Evolutionary conservation across 64 coral and sea anemone genomes (phyloP), one percentile per base, ranked within the genome.

Genomic region (Acropora tenuis): DNA sequence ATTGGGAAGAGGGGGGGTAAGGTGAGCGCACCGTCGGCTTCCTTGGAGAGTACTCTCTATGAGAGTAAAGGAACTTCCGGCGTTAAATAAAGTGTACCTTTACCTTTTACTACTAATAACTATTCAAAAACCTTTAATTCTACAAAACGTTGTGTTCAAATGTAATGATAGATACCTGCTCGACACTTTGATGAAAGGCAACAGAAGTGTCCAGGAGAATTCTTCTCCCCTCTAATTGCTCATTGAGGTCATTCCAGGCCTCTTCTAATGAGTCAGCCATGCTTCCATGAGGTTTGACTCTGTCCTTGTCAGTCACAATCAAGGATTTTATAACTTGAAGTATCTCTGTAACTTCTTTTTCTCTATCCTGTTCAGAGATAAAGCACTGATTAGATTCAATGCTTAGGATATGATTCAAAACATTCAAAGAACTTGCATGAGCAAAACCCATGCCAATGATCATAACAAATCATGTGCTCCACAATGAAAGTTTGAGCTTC

Each of bases 241-340:
- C 66, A 75, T 92, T 93, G 47, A 99, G 83, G 61, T 95, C 97
- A 86, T 93, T 99, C 97, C 97, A 99, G 4, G 94, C 94, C 75
- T 96, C 97, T 76, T 96, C 94, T 53, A 99, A 63, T 6, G 94
- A 96, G 47, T 89, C 97, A 76, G 94, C 94, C 97, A 99, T 99
- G 42, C 80, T 84, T 77, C 80, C 74, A 69, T 83, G 46, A 15
- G 90, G 50, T 66, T 46, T 72, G 0, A 1, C 7, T 71, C 43
- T 16, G 12, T 84, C 41, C 8, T 84, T 44, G 68, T 85, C 82
- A 49, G 63, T 50, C 18, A 45, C 3, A 6, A 65, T 49, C 7
- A 85, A 15, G 11, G 82, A 85, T 46, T 85, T 85, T 65, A 85
- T 85, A 1, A 85, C 45, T 44, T 85, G 82, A 6, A 85, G 69